phyloP scores from a whole-genome alignment of 1,140 invertebrate genomes.

The Leptinotarsa lineolata region DNA sequence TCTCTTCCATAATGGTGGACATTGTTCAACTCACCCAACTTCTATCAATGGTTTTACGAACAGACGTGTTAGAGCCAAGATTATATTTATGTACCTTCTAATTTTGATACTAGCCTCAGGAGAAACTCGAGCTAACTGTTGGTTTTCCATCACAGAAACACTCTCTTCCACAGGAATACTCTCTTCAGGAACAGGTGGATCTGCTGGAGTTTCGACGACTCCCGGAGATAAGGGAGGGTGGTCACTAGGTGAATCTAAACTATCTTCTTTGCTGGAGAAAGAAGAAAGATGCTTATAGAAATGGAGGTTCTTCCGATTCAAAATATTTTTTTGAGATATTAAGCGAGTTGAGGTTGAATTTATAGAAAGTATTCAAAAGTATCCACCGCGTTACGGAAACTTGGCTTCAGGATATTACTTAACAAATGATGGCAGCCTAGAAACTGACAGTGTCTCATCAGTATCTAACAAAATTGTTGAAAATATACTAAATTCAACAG shows the following conservation, averaged over 20 bases:
- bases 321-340: no score
- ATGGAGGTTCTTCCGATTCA: no score
- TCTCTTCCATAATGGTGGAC: neutral
- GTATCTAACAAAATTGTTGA: no score
- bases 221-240: constrained; percentile 52
- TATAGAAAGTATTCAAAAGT: no score
- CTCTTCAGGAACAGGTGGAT: constrained; percentile 36
- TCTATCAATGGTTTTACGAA: constrained; percentile 50
- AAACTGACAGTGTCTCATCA: no score
- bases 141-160: constrained; percentile 19
- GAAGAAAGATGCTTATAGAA: constrained; percentile 17
- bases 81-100: constrained; percentile 47
- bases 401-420: no score
- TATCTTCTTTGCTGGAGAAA: constrained; percentile 51
- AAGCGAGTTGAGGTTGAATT: no score
- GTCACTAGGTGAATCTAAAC: constrained; percentile 54
- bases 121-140: constrained; percentile 32
- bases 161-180: constrained; percentile 23
- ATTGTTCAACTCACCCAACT: constrained; percentile 25
- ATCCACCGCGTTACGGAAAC: no score
- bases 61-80: constrained; percentile 36
- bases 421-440: no score
- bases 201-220: constrained; percentile 44
- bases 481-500: no score
- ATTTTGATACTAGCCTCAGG: constrained; percentile 46